phyloP scores from a whole-genome alignment of 2,113 vertebrate genomes.

The Diglossa brunneiventris region DNA sequence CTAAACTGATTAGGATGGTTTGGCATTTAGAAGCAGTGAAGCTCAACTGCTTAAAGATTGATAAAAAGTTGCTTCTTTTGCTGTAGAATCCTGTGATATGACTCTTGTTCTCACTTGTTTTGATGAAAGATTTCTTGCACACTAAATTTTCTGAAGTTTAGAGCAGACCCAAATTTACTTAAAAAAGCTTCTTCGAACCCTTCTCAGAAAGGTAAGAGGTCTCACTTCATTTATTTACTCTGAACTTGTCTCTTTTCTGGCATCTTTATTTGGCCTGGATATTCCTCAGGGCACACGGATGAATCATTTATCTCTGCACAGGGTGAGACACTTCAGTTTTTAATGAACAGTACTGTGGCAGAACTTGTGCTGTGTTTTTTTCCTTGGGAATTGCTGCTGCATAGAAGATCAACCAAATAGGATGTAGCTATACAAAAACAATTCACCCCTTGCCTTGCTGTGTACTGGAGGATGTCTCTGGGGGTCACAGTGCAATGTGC shows the following conservation, averaged over 20 bases:
- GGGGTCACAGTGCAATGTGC: neutral
- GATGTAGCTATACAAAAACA: neutral
- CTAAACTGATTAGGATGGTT: neutral
- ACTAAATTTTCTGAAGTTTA: neutral
- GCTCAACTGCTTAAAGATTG: neutral
- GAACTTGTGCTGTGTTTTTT: neutral
- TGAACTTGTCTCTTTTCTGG: neutral
- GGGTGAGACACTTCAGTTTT: neutral
- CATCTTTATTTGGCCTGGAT: neutral
- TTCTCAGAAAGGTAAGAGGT: neutral
- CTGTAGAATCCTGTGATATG: neutral
- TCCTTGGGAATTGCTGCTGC: neutral
- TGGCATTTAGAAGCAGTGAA: neutral
- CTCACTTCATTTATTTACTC: neutral
- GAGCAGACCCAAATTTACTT: neutral
- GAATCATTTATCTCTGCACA: slow-evolving; percentile 19
- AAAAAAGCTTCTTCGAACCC: neutral
- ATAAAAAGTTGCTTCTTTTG: neutral
- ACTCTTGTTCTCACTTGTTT: neutral
- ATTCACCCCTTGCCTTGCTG: accelerated
- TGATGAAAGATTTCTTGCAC: neutral
- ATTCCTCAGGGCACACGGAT: neutral
- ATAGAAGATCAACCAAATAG: neutral
- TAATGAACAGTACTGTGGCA: slow-evolving; percentile 5
- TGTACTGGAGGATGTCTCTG: neutral